Evolutionary conservation across 2,888 invertebrate genomes (phyloP).

Genomic region (Eulithis prunata): DNA sequence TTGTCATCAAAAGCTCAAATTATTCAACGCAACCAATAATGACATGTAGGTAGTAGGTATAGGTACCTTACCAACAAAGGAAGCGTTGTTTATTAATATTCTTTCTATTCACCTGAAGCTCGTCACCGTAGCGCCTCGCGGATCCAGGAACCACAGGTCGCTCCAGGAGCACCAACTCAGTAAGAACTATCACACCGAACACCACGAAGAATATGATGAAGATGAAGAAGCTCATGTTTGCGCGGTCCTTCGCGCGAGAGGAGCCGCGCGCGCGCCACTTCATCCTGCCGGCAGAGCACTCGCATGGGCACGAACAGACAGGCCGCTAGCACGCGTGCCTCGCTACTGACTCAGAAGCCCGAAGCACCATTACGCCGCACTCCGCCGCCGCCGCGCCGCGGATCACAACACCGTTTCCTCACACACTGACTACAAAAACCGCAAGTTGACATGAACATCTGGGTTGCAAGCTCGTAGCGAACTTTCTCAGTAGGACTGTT

Average conservation of each 20-base stretch:
- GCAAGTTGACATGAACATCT: slow-evolving; percentile 35
- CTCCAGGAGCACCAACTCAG: slow-evolving; percentile 89
- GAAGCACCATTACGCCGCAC: slow-evolving; percentile 55
- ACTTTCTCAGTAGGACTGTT: slow-evolving; percentile 14
- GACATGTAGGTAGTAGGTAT: too few relatives aligned
- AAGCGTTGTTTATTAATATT: slow-evolving; percentile 35
- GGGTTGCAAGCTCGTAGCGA: slow-evolving; percentile 38
- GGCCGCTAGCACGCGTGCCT: slow-evolving; percentile 57
- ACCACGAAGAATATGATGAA: slow-evolving; percentile 96
- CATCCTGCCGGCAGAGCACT: slow-evolving; percentile 64
- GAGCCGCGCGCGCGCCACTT: slow-evolving; percentile 79
- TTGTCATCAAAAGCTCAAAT: background rate
- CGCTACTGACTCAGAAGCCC: slow-evolving; percentile 60
- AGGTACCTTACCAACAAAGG: slow-evolving; percentile 1
- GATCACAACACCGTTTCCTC: slow-evolving; percentile 57
- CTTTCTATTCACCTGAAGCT: slow-evolving; percentile 82
- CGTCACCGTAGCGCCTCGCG: slow-evolving; percentile 87
- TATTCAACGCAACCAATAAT: background rate
- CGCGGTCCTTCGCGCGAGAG: slow-evolving; percentile 89
- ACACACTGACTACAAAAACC: slow-evolving; percentile 42
- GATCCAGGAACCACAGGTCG: slow-evolving; percentile 83
- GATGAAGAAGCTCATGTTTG: slow-evolving; percentile 95
- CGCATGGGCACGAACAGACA: slow-evolving; percentile 59
- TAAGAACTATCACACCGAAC: slow-evolving; percentile 93
- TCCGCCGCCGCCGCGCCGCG: slow-evolving; percentile 50